Percentiles rank a stretch among this genome's conserved stretches.
phyloP scores from a whole-genome alignment of 2,888 invertebrate genomes.

The Mythimna albipuncta region DNA sequence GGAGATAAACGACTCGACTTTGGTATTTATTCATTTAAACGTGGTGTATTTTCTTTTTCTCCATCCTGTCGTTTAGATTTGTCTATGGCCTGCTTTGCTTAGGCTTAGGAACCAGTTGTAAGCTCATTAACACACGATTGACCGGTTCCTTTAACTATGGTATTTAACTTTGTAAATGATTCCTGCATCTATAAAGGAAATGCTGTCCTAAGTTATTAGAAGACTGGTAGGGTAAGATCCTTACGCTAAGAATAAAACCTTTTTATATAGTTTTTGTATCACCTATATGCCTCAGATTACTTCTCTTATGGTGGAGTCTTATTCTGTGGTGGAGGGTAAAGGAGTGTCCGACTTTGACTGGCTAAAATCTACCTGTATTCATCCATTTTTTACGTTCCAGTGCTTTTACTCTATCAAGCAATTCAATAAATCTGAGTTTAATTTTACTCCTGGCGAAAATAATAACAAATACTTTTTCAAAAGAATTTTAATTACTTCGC shows the following conservation, averaged over 20 bases:
- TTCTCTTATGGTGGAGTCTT: too few species aligned
- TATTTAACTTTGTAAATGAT: constrained; percentile 38
- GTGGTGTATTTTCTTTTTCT: constrained; percentile 42
- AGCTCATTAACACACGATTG: constrained; percentile 46
- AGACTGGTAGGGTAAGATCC: neutral
- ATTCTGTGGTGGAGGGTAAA: too few species aligned
- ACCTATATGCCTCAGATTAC: too few species aligned
- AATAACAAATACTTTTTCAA: neutral
- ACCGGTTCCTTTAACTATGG: constrained; percentile 46
- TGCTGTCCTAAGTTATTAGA: constrained; percentile 21
- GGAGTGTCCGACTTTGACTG: too few species aligned
- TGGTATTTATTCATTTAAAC: constrained; percentile 52
- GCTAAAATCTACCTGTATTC: too few species aligned
- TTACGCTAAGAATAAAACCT: neutral
- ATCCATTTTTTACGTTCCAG: too few species aligned
- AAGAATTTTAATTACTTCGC: constrained; percentile 27
- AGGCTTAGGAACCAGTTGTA: constrained; percentile 33
- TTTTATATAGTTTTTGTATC: too few species aligned
- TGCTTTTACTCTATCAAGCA: too few species aligned
- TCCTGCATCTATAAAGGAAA: constrained; percentile 20
- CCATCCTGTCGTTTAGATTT: constrained; percentile 41
- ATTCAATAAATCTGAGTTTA: too few species aligned
- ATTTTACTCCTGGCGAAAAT: neutral
- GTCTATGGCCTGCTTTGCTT: constrained; percentile 30
- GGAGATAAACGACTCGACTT: constrained; percentile 40